Conservation (phyloP, 2,888 invertebrate species). For the Sphaeridia pumilis region DNA sequence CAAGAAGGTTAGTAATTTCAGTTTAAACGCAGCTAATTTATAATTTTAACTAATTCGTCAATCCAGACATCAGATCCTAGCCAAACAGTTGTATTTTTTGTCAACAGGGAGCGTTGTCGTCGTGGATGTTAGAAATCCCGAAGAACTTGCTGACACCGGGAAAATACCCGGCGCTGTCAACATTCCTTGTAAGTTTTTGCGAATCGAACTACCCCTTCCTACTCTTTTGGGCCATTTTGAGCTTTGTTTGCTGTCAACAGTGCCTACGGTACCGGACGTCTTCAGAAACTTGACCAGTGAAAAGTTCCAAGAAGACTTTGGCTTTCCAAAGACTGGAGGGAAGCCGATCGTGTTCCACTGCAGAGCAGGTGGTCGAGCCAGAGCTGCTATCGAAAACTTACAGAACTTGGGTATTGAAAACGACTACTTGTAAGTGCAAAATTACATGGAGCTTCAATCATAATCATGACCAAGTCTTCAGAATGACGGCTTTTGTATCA, state of each 20-base stretch:
- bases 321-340: constrained; percentile 1
- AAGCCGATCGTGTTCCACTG: constrained; percentile 11
- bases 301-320: constrained; percentile 4
- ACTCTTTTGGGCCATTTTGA: no score
- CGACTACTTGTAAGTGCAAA: constrained; percentile 8
- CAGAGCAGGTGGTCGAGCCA: constrained; percentile 6
- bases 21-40: neutral
- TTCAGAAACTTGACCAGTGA: constrained; percentile 10
- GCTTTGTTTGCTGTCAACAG: no score
- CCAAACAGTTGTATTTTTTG: neutral
- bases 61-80: no score
- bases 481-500: neutral
- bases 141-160: constrained; percentile 32
- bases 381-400: constrained; percentile 13
- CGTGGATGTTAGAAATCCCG: constrained; percentile 34
- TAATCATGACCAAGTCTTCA: neutral
- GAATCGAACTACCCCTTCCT: neutral
- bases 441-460: no score
- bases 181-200: constrained; percentile 28
- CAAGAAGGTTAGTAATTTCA: neutral
- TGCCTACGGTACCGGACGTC: constrained; percentile 13
- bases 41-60: neutral
- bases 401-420: neutral
- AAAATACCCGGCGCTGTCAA: constrained; percentile 32
- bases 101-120: constrained; percentile 22